phyloP scores from a whole-genome alignment of 2,113 vertebrate genomes.

The Zosterops japonicus region DNA sequence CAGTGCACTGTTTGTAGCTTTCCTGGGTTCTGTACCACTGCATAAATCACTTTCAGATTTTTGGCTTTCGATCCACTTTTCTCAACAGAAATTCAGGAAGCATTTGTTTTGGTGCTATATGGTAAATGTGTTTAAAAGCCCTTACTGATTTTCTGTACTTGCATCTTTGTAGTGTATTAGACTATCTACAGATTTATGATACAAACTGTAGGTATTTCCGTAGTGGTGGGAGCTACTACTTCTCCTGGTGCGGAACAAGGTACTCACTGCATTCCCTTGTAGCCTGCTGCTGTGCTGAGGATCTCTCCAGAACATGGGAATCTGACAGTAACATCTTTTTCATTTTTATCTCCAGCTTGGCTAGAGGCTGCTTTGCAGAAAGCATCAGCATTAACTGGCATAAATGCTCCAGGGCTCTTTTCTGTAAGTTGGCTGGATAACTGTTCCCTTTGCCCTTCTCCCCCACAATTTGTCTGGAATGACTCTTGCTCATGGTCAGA shows the following conservation, averaged over 20 bases:
- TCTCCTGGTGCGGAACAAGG: background rate
- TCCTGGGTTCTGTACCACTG: background rate
- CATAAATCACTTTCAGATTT: background rate
- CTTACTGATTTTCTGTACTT: background rate
- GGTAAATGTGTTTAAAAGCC: background rate
- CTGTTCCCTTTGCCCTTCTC: background rate
- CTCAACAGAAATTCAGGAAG: background rate
- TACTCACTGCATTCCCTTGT: background rate
- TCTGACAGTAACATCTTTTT: background rate
- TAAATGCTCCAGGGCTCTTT: background rate
- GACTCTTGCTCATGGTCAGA: background rate
- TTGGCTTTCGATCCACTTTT: background rate
- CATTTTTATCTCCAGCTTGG: background rate
- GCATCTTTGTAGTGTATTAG: background rate
- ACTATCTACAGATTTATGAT: background rate
- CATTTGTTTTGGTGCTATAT: background rate
- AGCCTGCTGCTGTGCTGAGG: background rate
- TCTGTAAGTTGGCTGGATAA: background rate
- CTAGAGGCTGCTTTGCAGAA: background rate
- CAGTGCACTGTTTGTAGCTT: background rate
- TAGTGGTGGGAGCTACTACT: background rate
- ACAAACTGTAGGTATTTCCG: background rate
- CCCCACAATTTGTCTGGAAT: background rate
- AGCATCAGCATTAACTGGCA: background rate
- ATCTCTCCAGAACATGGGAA: background rate